Evolutionary conservation across 2,113 vertebrate genomes (phyloP).

Genomic region (Mus musculus): GRCm39 chr2:163930001-163930500

Average conservation of each 20-base stretch:
- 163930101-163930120: neutral
- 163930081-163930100: neutral
- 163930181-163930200: slow-evolving; percentile 6
- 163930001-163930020: neutral
- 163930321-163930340: too few relatives aligned
- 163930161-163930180: neutral
- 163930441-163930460: neutral
- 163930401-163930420: neutral
- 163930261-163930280: too few relatives aligned
- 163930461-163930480: neutral
- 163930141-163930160: neutral
- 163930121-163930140: neutral
- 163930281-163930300: too few relatives aligned
- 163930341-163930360: too few relatives aligned
- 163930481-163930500: neutral
- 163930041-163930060: neutral
- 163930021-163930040: neutral
- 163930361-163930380: too few relatives aligned
- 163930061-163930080: neutral
- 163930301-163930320: too few relatives aligned
- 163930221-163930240: too few relatives aligned
- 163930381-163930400: neutral
- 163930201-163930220: too few relatives aligned
- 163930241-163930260: too few relatives aligned
- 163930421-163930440: neutral